A percentile compares a stretch with the other conserved stretches of the same genome.
These are phyloP conservation scores for Zaprionus davidi DNA, from an alignment of 1,140 invertebrate genomes.

Conservation along the genomic window DNA sequence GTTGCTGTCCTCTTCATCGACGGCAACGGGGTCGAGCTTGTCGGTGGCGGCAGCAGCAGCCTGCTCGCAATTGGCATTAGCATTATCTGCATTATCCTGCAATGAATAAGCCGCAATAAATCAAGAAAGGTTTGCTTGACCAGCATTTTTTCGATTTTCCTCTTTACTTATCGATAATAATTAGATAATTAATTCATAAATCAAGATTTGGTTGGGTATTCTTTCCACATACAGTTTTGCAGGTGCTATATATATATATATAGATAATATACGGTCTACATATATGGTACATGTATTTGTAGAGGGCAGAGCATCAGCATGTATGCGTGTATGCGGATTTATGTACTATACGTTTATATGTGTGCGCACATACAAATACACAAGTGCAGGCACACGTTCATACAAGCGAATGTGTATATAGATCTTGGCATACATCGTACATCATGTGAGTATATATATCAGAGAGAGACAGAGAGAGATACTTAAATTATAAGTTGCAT, in stretches of 20 bases:
- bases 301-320: background rate
- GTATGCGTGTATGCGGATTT: slow-evolving; percentile 3
- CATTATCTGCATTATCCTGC: slow-evolving; percentile 60
- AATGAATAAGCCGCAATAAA: slow-evolving; percentile 68
- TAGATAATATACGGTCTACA: background rate
- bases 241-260: background rate
- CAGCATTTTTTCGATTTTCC: slow-evolving; percentile 21
- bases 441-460: background rate
- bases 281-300: slow-evolving; percentile 1
- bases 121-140: slow-evolving; percentile 57
- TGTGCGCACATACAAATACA: background rate
- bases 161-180: slow-evolving; percentile 51
- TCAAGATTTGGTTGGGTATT: slow-evolving; percentile 6
- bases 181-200: slow-evolving; percentile 11
- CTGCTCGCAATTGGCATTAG: slow-evolving; percentile 49
- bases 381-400: background rate
- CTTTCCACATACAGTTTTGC: slow-evolving; percentile 2
- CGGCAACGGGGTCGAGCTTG: background rate
- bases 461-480: slow-evolving; percentile 7
- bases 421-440: background rate
- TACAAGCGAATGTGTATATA: slow-evolving; percentile 9
- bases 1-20: slow-evolving; percentile 62
- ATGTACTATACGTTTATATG: slow-evolving; percentile 7
- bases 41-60: slow-evolving; percentile 2
- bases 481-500: slow-evolving; percentile 36